Evolutionary conservation across 2,797 vertebrate genomes (phyloP).

Genomic region (Onychomys arenicola): DNA sequence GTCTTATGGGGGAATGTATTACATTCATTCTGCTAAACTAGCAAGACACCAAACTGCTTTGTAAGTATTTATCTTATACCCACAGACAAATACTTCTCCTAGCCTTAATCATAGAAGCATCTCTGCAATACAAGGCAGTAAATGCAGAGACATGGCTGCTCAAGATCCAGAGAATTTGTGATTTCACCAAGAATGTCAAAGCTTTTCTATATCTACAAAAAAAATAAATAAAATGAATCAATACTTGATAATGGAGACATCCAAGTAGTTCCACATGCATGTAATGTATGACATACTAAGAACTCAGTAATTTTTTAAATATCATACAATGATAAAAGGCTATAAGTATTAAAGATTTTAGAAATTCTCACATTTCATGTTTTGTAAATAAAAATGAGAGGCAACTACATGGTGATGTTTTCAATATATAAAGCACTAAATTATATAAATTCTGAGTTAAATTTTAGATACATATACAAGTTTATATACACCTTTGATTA

Average conservation of each 20-base stretch:
- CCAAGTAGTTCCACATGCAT: not conserved
- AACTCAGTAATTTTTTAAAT: not conserved
- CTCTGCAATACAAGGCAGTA: not conserved
- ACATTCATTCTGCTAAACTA: not conserved
- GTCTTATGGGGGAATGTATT: too few species aligned
- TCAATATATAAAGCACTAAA: not conserved
- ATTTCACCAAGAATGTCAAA: conserved; percentile 9
- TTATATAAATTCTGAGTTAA: not conserved
- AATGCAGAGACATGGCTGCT: not conserved
- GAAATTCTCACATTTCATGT: not conserved
- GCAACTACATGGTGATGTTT: not conserved
- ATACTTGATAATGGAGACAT: conserved; percentile 20
- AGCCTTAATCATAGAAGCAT: not conserved
- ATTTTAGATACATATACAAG: not conserved
- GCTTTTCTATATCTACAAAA: not conserved
- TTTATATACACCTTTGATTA: not conserved
- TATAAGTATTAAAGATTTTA: not conserved
- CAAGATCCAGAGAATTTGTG: not conserved
- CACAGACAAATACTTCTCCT: not conserved
- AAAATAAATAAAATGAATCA: conserved; percentile 49
- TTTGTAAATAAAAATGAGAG: not conserved
- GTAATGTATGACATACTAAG: not conserved
- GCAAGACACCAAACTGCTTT: not conserved
- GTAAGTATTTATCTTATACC: not conserved
- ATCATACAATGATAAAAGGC: not conserved